These are phyloP conservation scores for Catharus fuscescens DNA, from an alignment of 2,113 vertebrate genomes.

Conservation along the genomic window DNA sequence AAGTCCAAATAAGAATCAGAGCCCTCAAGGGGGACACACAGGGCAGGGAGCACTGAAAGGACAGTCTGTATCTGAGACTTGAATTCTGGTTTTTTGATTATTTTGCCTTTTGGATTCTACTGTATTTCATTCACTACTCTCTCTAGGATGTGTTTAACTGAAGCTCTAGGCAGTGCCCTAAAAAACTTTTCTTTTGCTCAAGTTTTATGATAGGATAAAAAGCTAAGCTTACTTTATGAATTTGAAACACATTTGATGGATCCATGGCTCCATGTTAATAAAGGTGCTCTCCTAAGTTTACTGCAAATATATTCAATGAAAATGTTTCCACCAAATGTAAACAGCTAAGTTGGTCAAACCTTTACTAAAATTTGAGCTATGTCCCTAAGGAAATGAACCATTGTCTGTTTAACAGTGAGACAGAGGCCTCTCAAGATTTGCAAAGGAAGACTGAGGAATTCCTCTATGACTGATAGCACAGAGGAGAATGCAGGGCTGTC, in stretches of 20 bases:
- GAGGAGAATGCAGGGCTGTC: not conserved
- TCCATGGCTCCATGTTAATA: not conserved
- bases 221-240: not conserved
- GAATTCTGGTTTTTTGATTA: not conserved
- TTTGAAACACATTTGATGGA: not conserved
- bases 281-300: not conserved
- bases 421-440: not conserved
- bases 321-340: not conserved
- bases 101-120: not conserved
- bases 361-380: not conserved
- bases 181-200: not conserved
- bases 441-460: not conserved
- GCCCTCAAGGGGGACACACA: accelerated
- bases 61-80: not conserved
- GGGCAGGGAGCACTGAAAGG: not conserved
- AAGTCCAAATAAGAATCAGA: not conserved
- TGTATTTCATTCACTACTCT: not conserved
- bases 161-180: not conserved
- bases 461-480: not conserved
- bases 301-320: not conserved
- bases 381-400: not conserved
- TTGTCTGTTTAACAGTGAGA: not conserved
- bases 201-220: not conserved
- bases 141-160: not conserved
- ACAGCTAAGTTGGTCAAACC: not conserved